Percentiles rank a stretch among this genome's conserved stretches.
Evolutionary conservation across 2,113 vertebrate genomes (phyloP).

Genomic region (Tupaia tana): DNA sequence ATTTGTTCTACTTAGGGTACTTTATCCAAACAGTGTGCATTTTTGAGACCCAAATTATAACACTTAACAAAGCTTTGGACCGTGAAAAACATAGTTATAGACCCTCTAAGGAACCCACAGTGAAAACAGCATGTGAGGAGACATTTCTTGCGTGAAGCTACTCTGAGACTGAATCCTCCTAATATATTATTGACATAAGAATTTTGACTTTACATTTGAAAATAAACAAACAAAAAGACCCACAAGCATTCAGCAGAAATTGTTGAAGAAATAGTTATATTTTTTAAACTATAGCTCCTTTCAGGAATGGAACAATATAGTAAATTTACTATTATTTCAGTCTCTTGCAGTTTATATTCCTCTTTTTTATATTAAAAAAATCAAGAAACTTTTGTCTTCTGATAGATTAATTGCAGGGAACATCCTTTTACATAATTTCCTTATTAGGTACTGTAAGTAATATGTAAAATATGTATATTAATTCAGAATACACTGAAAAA

Average conservation of each 20-base stretch:
- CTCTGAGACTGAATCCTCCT: neutral
- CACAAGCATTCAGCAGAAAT: neutral
- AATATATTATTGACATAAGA: conserved; percentile 14
- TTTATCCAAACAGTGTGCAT: neutral
- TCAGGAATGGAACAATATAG: neutral
- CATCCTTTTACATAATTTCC: neutral
- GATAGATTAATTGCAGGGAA: neutral
- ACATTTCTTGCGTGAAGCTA: neutral
- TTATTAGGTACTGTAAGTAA: no score
- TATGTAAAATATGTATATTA: neutral
- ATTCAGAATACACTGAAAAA: neutral
- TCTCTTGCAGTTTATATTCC: neutral
- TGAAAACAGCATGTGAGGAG: neutral
- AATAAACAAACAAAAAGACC: neutral
- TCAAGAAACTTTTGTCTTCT: neutral
- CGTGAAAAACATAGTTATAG: neutral
- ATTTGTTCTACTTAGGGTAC: neutral
- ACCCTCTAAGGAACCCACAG: neutral
- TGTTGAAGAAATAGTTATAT: neutral
- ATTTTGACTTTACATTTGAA: neutral
- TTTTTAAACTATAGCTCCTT: neutral
- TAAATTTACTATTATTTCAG: neutral
- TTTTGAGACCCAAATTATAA: conserved; percentile 36
- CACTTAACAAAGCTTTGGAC: conserved; percentile 17
- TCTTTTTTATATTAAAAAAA: neutral